Base-by-base conservation (phyloP, 2,113 vertebrate species). In the Hippocampus guttulatus region DNA sequence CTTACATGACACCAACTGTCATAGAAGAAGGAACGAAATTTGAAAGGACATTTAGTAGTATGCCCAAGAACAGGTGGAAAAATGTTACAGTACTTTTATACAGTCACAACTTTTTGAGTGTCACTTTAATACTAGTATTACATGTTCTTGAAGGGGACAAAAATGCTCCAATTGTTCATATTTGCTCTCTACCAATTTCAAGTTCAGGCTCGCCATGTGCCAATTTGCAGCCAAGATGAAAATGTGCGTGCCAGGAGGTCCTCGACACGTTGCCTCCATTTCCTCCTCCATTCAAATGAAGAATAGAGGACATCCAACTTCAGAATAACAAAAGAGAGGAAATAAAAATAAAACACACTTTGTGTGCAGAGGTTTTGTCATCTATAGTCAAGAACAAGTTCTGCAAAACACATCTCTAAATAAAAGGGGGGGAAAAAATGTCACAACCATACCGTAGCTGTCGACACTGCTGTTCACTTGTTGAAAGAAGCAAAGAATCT, bases 381-480 rank as follows among this genome's bases (percentile, higher is more conserved):
- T 40, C 18, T 38, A 1, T 40, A 10, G 20, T 63, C 18, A 41
- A 63, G 61, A 21, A 21, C 8, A 21, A 40, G 61, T 21, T 40
- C 18, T 12, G 30, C 18, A 40, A 23, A 9, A 40, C 61, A 63
- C 5, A 1, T 21, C 20, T 11, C 61, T n/a, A 21, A 63, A 63
- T 38, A 40, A 63, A 63, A 16, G 33, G 12, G 18, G 23, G 15
- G 15, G 11, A 58, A 7, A 4, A 30, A 11, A 18, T 25, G 9
- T 33, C 30, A 61, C 25, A 5, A 16, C 23, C n/a, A 25, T 41
- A 45, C 11, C 40, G 54, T 8, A 67, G 49, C 21, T 69, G 43
- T 6, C 51, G 62, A 38, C 15, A 33, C 0, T 67, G 58, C n/a
- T 69, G 54, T 58, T 27, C 43, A 68, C 23, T 65, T 78, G 66